Base-by-base conservation (phyloP, 2,888 invertebrate genomes). In the Gibbula magus region DNA sequence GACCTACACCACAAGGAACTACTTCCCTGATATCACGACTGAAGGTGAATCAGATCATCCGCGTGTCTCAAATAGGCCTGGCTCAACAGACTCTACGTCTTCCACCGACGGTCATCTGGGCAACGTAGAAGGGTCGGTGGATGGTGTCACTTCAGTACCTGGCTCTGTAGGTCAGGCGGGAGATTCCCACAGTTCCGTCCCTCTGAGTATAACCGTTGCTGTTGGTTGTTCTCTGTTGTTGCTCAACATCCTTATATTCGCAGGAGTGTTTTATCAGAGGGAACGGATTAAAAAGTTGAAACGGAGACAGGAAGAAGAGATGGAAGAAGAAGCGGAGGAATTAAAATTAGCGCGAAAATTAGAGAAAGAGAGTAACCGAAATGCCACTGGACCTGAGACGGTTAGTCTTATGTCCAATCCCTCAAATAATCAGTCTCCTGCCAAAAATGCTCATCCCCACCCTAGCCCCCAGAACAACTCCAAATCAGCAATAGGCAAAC, bases 151-250 rank as follows among this genome's bases (percentile, higher is more conserved):
- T 54, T 16, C 32, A 10, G 75, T 54, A 25, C 79, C 79, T 5
- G 81, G 45, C 8, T 74, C 66, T 13, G 79, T 35, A 4, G 76
- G 54, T 29, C 76, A 67, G 13, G 35, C 25, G 25, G 78, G 54
- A n/a, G 45, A 20, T 61, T 54, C 25, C 13, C 81, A 67, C 20
- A 81, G 81, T 8, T 88, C 89, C 77, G 88, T 90, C 70, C 90
- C 92, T 10, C 81, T 92, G n/a, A 92, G 91, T 81, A 88, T 91
- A 35, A 91, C 91, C 16, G 97, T 98, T 87, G 98, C 98, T 74
- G 97, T 98, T 85, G 98, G 98, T 54, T 97, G 98, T 91, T 97
- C 97, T 4, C 93, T 98, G 81, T 94, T 98, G 29, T 97, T 98
- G 89, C 94, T 98, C 3, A 98, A 98, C 92, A 96, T 98, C 70